Evolutionary conservation across 64 coral and sea anemone genomes (phyloP), one percentile per base, ranked within the genome.

Genomic region (Montipora cactus): DNA sequence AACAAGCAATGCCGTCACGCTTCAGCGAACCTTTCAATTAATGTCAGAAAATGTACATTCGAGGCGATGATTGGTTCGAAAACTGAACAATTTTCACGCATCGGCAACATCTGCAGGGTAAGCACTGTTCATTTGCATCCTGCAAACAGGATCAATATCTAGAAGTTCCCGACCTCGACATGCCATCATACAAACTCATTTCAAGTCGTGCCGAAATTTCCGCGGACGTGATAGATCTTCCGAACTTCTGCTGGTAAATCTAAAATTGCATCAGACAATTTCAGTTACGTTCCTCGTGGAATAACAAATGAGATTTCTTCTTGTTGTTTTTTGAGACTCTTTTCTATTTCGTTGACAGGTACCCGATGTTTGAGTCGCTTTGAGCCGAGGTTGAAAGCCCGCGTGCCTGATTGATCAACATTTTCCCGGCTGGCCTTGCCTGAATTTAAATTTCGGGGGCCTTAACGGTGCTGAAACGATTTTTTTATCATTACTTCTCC

Each of bases 31-130:
- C 59, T 69, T 10, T 71, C 37, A 45, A 1, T 69, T 62, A 18
- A 57, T 67, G 80, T 37, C 80, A 83, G 14, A 83, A 83, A 83
- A 49, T 71, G 82, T 69, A 70, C 82, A 85, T 70, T 71, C 66
- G 18, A 50, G 67, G 62, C 19, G 62, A 70, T 85, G 82, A 85
- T 85, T 85, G 82, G 82, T 85, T 70, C 19, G 16, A 10, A 61
- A 83, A 67, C 15, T 44, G 28, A 14, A 5, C 14, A 50, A 7
- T 64, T 64, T 85, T 85, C 82, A 85, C 82, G 82, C 62, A 13
- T 7, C 18, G 44, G 18, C 66, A 8, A 50, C 16, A 69, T 85
- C 82, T 85, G 82, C 62, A 85, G 69, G 12, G 67, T 19, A 85
- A 85, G 11, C 19, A 46, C n/a, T 11, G 16, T 48, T 85, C 70